Evolutionary conservation across 2,113 vertebrate genomes (phyloP).

Genomic region (Butastur rufipennis): DNA sequence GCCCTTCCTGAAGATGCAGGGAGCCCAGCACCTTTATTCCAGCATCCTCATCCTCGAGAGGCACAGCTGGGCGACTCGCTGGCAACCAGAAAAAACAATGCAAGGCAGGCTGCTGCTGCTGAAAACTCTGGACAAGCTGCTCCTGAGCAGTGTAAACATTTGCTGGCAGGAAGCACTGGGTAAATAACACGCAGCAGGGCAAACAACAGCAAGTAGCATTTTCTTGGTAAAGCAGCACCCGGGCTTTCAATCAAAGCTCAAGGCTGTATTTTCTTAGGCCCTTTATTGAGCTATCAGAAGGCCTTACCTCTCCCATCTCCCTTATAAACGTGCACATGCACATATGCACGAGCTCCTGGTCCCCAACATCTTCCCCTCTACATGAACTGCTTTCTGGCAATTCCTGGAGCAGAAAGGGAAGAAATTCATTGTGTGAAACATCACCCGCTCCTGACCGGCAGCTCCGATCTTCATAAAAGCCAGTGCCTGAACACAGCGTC

Average conservation of each 20-base stretch:
- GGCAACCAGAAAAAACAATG: neutral
- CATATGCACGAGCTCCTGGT: no score
- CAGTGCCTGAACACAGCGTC: neutral
- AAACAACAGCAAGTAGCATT: neutral
- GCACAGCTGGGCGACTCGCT: neutral
- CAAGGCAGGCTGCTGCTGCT: neutral
- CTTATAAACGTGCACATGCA: neutral
- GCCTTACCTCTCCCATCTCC: neutral
- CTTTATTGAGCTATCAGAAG: neutral
- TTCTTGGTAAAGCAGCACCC: neutral
- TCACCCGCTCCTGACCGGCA: neutral
- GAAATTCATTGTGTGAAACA: neutral
- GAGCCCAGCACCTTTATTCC: neutral
- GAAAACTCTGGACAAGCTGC: neutral
- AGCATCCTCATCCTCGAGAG: accelerated
- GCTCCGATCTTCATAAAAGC: neutral
- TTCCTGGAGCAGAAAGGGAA: neutral
- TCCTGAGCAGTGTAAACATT: neutral
- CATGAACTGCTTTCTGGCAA: neutral
- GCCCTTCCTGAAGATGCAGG: neutral
- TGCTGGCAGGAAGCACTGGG: neutral
- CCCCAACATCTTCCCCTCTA: neutral
- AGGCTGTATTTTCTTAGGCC: neutral
- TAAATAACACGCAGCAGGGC: neutral
- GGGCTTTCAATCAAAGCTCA: neutral